Evolutionary conservation across 2,797 vertebrate genomes (phyloP), one percentile per base, ranked within the genome.

Genomic region (Chelon auratus): DNA sequence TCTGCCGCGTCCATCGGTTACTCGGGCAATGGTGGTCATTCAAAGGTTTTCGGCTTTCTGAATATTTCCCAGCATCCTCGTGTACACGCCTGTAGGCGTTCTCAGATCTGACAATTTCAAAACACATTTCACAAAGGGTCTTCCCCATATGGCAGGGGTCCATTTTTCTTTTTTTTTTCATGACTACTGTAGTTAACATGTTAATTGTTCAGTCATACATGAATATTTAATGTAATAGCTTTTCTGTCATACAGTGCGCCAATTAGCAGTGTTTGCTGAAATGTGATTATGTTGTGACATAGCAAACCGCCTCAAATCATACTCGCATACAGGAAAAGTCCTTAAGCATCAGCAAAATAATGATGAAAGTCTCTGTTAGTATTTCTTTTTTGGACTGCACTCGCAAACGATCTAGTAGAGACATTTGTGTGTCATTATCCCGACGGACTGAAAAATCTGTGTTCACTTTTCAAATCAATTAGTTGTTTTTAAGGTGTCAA

Each of bases 21-120:
- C 36, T 70, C 51, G 50, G 30, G 62, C 62, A 67, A 50, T 26
- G 30, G 55, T 61, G 17, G 0, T 68, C 79, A 47, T 72, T 71
- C 58, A 3, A 22, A 40, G 30, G 10, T 17, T 58, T 68, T 42
- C 3, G 20, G 58, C 63, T 55, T n/a, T 68, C 30, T 56, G 33
- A 14, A 47, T 75, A 40, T 68, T 78, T 30, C 1, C 8, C 14
- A 15, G 11, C 14, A 18, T 45, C 52, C 8, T 51, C 6, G 1
- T n/a, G 26, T 13, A 33, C 4, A 26, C 47, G 20, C 36, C 2
- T 5, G 14, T 53, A 55, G 20, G 5, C 39, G 30, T 54, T 43
- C 22, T 53, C 39, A 20, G n/a, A 60, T 33, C 30, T 33, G 30
- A 33, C 2, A 5, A 33, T 7, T 33, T 33, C 30, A 33, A 30